phyloP scores from a whole-genome alignment of 2,888 invertebrate species.

The Rotaria socialis region DNA sequence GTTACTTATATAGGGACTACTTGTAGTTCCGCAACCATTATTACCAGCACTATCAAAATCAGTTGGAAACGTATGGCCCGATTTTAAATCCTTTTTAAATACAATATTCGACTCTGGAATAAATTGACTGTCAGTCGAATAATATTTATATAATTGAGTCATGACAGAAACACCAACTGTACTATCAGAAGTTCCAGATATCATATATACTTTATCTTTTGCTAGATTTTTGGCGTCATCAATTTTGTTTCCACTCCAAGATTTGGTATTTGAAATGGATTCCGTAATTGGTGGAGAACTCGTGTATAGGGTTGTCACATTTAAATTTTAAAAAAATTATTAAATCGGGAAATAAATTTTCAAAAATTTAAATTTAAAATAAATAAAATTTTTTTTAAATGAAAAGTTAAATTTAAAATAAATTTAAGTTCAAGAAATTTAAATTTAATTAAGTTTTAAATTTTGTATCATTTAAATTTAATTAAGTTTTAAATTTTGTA shows the following conservation, averaged over 20 bases:
- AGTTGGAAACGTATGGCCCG: neutral
- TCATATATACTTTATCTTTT: neutral
- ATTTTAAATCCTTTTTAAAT: neutral
- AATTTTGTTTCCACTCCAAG: neutral
- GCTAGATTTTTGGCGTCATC: neutral
- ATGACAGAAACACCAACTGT: neutral
- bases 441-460: too few species aligned
- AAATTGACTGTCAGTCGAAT: neutral
- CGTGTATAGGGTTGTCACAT: too few species aligned
- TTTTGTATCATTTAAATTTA: too few species aligned
- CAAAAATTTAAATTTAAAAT: too few species aligned
- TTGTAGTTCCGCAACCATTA: neutral
- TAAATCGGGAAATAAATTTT: too few species aligned
- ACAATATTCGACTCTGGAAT: neutral
- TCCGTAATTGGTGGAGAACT: neutral
- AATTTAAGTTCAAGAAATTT: too few species aligned
- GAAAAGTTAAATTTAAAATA: too few species aligned
- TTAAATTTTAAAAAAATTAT: too few species aligned
- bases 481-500: too few species aligned
- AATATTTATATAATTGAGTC: slow-evolving; percentile 11
- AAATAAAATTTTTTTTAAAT: too few species aligned
- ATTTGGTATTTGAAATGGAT: neutral
- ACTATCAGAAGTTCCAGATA: neutral
- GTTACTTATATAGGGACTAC: neutral
- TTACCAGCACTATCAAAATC: neutral